Base-by-base conservation (phyloP, 2,888 invertebrate genomes). In the Drosophila kanekoi region DNA sequence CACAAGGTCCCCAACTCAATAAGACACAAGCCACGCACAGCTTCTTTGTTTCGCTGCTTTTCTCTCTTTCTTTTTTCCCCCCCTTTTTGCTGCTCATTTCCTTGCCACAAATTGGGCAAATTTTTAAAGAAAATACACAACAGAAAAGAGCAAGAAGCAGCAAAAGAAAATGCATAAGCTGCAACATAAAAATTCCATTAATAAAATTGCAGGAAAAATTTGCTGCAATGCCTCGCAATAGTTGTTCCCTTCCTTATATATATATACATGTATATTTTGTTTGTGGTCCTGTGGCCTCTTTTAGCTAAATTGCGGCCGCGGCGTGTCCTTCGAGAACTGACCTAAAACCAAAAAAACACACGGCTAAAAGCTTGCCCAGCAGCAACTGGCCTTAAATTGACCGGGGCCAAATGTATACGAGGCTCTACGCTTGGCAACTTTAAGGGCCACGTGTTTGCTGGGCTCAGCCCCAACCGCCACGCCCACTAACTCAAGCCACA, bases 161-260 rank as follows among this genome's bases (percentile, higher is more conserved):
- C 52, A 18, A 14, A 35, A 23, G 38, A 52, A 47, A 38, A 38
- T 40, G 60, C 60, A 60, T 32, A 58, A 58, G 47, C 33, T 53
- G 61, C 68, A 68, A 59, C 72, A 76, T 73, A 67, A 73, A 79
- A 81, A 74, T 75, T 75, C 69, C 79, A 82, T 86, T 82, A 77
- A 82, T 83, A 72, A 77, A 86, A 82, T 82, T 83, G 75, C 77
- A 68, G 57, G 40, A 69, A 64, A 64, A 80, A 54, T 73, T 79
- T 71, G 40, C 49, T 65, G 58, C 71, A 72, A 45, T 28, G 28
- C 28, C 28, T 32, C 10, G 52, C 40, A 35, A 40, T 62, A 37
- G 41, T 51, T 40, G 44, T 20, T 62, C 54, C 11, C 28, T n/a
- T 14, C 11, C 16, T 9, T 16, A 1, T 14, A 23, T 23, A 23